Evolutionary conservation across 2,797 vertebrate genomes (phyloP).

Genomic region (Kryptolebias ocellatus): DNA sequence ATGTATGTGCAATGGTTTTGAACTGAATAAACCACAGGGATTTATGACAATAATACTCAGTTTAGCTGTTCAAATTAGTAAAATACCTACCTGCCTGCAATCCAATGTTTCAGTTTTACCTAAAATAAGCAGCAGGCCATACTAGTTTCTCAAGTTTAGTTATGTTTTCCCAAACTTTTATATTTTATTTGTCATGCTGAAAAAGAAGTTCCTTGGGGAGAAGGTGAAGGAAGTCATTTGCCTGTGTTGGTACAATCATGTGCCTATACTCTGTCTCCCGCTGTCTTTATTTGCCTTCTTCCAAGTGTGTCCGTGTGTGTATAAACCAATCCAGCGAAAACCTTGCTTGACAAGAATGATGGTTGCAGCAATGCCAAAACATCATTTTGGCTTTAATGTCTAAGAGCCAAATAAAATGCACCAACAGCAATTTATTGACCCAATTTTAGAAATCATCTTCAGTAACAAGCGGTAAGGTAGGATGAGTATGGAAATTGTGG

Average conservation of each 20-base stretch:
- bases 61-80: constrained; percentile 37
- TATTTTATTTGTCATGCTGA: constrained; percentile 35
- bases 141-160: constrained; percentile 45
- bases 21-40: not conserved
- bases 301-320: not conserved
- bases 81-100: constrained; percentile 21
- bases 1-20: not conserved
- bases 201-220: constrained; percentile 37
- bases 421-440: constrained; percentile 77
- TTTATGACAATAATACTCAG: constrained; percentile 26
- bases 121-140: constrained; percentile 52
- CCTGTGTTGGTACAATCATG: constrained; percentile 30
- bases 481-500: constrained; percentile 41
- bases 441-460: constrained; percentile 60
- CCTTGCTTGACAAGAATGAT: constrained; percentile 54
- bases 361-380: constrained; percentile 44
- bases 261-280: constrained; percentile 37
- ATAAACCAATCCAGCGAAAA: constrained; percentile 49
- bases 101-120: constrained; percentile 39
- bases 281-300: constrained; percentile 39
- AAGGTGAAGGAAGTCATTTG: constrained; percentile 55
- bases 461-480: constrained; percentile 49
- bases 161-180: constrained; percentile 35
- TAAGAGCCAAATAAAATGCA: constrained; percentile 69
- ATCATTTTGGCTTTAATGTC: constrained; percentile 68